These are phyloP conservation scores for Drosophila setifemur DNA, from an alignment of 1,140 invertebrate species.

Conservation along the genomic window DNA sequence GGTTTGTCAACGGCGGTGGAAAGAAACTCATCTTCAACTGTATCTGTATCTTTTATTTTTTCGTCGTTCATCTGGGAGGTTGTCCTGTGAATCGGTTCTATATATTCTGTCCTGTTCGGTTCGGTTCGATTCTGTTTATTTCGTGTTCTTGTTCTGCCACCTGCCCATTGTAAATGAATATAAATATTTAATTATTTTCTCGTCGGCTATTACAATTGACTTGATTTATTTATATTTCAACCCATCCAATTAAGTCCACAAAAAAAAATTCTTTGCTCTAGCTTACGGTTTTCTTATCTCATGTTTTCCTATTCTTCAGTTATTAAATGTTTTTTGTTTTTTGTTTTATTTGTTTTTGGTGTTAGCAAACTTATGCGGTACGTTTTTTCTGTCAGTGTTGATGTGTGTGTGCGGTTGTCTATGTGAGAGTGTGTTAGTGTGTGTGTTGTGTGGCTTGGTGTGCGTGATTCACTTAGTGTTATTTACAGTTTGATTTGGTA, in stretches of 20 bases:
- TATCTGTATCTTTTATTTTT: neutral
- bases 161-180: conserved; percentile 37
- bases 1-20: conserved; percentile 39
- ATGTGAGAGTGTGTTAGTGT: neutral
- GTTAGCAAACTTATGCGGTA: conserved; percentile 68
- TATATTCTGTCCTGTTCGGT: conserved; percentile 3
- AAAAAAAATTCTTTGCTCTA: conserved; percentile 50
- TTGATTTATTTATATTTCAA: conserved; percentile 36
- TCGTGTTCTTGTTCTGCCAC: conserved; percentile 6
- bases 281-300: conserved; percentile 29
- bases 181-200: conserved; percentile 30
- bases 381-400: conserved; percentile 17
- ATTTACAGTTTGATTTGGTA: conserved; percentile 59
- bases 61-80: neutral
- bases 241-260: conserved; percentile 26
- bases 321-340: conserved; percentile 27
- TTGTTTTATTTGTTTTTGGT: conserved; percentile 45
- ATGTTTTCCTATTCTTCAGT: conserved; percentile 11
- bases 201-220: conserved; percentile 64
- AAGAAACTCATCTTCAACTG: conserved; percentile 33
- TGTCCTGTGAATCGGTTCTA: neutral
- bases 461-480: conserved; percentile 56
- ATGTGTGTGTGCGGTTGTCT: conserved; percentile 1
- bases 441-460: conserved; percentile 14
- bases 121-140: conserved; percentile 5